These are phyloP conservation scores for Sprattus sprattus DNA, from an alignment of 2,113 vertebrate species.

Conservation along the genomic window DNA sequence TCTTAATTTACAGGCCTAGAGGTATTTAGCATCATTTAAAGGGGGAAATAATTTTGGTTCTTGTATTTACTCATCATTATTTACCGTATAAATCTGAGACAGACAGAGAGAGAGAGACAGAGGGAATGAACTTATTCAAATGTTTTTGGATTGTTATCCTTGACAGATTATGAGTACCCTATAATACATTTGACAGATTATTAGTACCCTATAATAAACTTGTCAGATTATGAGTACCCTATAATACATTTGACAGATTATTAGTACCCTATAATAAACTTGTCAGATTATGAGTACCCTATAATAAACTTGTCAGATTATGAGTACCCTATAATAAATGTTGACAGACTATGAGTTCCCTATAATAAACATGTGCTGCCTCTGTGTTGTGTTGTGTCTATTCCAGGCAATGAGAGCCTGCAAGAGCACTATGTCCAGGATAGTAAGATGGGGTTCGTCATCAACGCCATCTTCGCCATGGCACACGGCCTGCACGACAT, in stretches of 20 bases:
- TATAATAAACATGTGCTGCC: constrained; percentile 2
- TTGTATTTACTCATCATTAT: background rate
- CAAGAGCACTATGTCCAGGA: constrained; percentile 97
- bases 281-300: too few species aligned
- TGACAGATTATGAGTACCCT: background rate
- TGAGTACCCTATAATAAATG: constrained; percentile 14
- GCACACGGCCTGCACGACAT: constrained; percentile 94
- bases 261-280: too few species aligned
- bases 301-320: background rate
- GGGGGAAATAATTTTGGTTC: background rate
- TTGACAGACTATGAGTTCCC: background rate
- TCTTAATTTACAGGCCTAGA: too few species aligned
- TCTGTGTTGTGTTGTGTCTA: constrained; percentile 7
- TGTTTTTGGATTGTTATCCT: too few species aligned
- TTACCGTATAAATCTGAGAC: background rate
- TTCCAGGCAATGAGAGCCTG: constrained; percentile 87
- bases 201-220: background rate
- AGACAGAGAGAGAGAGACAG: constrained; percentile 6
- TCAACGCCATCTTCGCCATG: constrained; percentile 98
- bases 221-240: too few species aligned
- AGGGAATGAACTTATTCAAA: too few species aligned
- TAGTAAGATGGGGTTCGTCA: constrained; percentile 99
- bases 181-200: background rate
- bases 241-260: too few species aligned
- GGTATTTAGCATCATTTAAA: too few species aligned